Evolutionary conservation across 2,888 invertebrate genomes (phyloP).

Genomic region (Tanypteryx hageni): DNA sequence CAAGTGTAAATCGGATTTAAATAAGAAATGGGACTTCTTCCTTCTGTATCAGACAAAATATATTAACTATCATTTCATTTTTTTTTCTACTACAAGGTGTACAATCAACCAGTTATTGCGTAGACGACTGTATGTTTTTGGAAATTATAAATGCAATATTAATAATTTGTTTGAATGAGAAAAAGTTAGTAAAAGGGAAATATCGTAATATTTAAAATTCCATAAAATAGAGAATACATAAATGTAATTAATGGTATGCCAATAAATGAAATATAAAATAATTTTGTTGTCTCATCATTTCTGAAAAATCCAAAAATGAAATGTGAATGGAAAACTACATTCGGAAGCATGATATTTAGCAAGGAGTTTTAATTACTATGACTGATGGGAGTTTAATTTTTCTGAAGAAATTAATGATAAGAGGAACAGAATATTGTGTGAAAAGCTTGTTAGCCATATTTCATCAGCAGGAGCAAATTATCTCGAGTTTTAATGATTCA

Average conservation of each 20-base stretch:
- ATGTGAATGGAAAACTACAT: background rate
- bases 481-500: too few relatives aligned
- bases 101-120: background rate
- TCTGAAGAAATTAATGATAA: too few relatives aligned
- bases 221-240: background rate
- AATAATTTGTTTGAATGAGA: background rate
- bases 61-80: background rate
- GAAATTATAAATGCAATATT: background rate
- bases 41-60: background rate
- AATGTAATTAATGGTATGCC: conserved; percentile 50
- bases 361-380: too few relatives aligned
- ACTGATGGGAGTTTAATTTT: too few relatives aligned
- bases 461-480: too few relatives aligned
- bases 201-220: conserved; percentile 23
- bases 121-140: background rate
- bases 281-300: background rate
- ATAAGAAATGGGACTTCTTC: background rate
- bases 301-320: background rate
- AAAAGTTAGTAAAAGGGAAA: background rate
- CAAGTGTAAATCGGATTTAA: background rate
- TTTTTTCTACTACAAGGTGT: background rate
- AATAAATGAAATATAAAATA: conserved; percentile 36
- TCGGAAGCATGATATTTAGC: too few relatives aligned
- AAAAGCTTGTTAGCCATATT: too few relatives aligned
- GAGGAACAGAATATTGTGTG: too few relatives aligned